phyloP scores from a whole-genome alignment of 2,888 invertebrate genomes.

The Phlogophora meticulosa region DNA sequence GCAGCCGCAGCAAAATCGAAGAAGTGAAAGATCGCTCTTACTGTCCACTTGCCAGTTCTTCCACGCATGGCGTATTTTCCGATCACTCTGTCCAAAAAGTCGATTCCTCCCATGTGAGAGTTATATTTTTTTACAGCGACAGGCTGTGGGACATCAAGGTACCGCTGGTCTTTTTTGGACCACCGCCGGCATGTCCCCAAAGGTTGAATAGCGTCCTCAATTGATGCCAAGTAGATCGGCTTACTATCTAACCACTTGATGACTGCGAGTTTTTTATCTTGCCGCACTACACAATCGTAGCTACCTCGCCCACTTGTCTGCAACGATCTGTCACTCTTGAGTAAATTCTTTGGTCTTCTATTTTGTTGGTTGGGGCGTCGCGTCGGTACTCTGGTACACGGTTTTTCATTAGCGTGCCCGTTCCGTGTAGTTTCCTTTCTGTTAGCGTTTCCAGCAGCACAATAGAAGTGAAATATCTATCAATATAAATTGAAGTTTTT shows the following conservation, averaged over 20 bases:
- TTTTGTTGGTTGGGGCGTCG: neutral
- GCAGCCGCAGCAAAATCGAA: slow-evolving; percentile 4
- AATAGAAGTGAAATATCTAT: slow-evolving; percentile 2
- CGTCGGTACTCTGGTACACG: neutral
- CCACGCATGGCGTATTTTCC: slow-evolving; percentile 8
- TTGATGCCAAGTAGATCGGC: neutral
- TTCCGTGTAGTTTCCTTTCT: neutral
- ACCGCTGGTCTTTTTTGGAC: too few species aligned
- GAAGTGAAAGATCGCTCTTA: slow-evolving; percentile 1
- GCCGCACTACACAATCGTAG: neutral
- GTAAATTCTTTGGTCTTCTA: neutral
- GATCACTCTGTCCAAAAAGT: neutral
- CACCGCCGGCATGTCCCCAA: neutral
- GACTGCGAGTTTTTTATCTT: neutral
- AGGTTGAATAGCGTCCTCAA: neutral
- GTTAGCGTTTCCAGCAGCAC: neutral
- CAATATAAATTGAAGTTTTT: neutral
- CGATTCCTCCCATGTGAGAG: neutral
- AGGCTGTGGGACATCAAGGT: neutral
- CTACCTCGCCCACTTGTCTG: neutral
- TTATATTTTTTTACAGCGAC: slow-evolving; percentile 3
- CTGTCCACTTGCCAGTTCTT: slow-evolving; percentile 8
- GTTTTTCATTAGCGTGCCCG: slow-evolving; percentile 3
- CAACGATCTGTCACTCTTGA: slow-evolving; percentile 1
- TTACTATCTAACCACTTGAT: neutral